A percentile compares a stretch with the other conserved stretches of the same genome.
phyloP scores from a whole-genome alignment of 2,797 vertebrate species.

The Mormyrus proboscirostris region DNA sequence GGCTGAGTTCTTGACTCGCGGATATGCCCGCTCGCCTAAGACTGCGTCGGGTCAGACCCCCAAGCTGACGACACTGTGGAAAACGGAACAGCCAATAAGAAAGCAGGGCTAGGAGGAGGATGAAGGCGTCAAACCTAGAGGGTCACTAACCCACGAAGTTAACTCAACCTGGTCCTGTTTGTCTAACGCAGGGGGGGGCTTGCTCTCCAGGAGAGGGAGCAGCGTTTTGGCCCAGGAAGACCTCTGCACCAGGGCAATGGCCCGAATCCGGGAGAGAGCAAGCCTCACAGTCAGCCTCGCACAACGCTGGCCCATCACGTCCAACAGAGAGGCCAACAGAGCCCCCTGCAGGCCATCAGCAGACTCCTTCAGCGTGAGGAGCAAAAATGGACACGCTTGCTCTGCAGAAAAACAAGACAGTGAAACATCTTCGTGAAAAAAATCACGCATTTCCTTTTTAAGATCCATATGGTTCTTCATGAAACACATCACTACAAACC shows the following conservation, averaged over 20 bases:
- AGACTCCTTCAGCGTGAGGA: conserved; percentile 68
- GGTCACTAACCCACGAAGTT: conserved; percentile 42
- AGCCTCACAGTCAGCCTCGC: conserved; percentile 47
- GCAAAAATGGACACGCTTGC: conserved; percentile 66
- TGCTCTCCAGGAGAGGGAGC: conserved; percentile 41
- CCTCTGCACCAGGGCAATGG: conserved; percentile 59
- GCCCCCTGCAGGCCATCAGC: conserved; percentile 62
- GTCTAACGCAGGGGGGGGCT: neutral
- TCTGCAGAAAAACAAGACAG: conserved; percentile 46
- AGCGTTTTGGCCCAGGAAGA: conserved; percentile 51
- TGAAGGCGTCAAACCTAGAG: neutral
- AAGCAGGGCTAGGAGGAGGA: neutral
- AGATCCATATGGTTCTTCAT: neutral
- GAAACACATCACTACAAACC: neutral
- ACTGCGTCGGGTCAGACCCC: conserved; percentile 47
- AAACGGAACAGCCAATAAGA: neutral
- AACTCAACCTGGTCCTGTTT: neutral
- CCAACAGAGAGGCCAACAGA: conserved; percentile 70
- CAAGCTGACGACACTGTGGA: conserved; percentile 29
- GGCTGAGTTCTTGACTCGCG: conserved; percentile 69
- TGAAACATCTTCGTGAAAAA: neutral
- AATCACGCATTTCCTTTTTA: neutral
- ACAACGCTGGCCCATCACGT: conserved; percentile 62
- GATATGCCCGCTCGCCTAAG: conserved; percentile 60
- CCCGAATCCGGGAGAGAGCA: conserved; percentile 60